phyloP scores from a whole-genome alignment of 2,113 vertebrate genomes.

The Crocuta crocuta region DNA sequence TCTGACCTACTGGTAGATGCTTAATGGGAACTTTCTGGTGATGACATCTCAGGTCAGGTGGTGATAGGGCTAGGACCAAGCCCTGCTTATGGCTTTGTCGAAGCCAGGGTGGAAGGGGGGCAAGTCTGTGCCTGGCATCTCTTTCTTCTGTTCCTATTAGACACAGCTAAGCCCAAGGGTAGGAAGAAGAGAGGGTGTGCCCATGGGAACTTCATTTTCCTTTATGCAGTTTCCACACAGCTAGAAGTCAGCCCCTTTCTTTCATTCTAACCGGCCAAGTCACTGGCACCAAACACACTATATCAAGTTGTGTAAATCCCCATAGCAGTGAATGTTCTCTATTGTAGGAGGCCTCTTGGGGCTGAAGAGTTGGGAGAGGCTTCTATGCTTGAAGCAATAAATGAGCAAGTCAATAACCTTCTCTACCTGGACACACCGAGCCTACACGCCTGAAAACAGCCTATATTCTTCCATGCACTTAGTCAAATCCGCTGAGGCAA shows the following conservation, averaged over 20 bases:
- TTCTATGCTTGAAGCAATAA: neutral
- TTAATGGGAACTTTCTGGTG: neutral
- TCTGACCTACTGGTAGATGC: neutral
- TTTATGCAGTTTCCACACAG: neutral
- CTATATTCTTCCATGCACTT: neutral
- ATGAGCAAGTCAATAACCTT: neutral
- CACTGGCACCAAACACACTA: neutral
- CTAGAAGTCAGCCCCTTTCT: neutral
- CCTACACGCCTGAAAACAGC: neutral
- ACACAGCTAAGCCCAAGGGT: neutral
- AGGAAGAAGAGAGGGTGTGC: neutral
- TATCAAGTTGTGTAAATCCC: neutral
- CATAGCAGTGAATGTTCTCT: neutral
- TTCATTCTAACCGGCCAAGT: neutral
- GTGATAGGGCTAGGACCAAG: neutral
- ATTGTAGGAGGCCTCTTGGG: neutral
- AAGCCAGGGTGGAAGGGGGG: neutral
- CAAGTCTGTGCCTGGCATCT: constrained; percentile 51
- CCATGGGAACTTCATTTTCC: neutral
- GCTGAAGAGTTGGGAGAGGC: neutral
- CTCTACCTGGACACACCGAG: neutral
- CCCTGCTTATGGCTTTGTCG: constrained; percentile 19
- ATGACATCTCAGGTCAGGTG: neutral
- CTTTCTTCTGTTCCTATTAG: constrained; percentile 17
- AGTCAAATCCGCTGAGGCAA: neutral